Evolutionary conservation across 2,113 vertebrate species (phyloP).

Genomic region (Nothoprocta pentlandii): DNA sequence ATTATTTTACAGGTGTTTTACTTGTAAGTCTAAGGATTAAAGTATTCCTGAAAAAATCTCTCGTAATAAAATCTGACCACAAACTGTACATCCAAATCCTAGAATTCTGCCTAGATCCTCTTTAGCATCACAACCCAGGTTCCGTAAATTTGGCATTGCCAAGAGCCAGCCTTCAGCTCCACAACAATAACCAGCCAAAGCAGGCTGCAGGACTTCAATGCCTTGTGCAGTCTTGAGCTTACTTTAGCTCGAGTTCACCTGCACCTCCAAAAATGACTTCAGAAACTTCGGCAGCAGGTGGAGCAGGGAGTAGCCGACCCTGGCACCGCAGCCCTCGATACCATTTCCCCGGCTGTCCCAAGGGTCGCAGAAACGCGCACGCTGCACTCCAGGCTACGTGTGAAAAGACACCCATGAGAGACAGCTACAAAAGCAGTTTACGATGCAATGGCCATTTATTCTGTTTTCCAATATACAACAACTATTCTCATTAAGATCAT

Average conservation of each 20-base stretch:
- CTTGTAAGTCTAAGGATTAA: not conserved
- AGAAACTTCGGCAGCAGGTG: not conserved
- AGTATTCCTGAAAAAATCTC: not conserved
- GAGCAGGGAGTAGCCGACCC: not conserved
- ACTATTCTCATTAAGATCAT: not conserved
- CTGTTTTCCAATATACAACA: not conserved
- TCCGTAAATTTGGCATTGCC: not conserved
- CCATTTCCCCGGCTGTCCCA: not conserved
- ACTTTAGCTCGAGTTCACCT: not conserved
- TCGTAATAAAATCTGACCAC: not conserved
- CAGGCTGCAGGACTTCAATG: not conserved
- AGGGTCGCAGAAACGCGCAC: accelerated
- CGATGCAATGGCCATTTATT: not conserved
- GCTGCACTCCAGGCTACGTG: accelerated
- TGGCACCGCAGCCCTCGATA: accelerated
- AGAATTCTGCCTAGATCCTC: not conserved
- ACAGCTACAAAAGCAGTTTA: not conserved
- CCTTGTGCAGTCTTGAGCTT: not conserved
- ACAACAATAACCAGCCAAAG: not conserved
- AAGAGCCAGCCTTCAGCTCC: not conserved
- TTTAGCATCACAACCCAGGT: not conserved
- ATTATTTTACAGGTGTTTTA: not conserved
- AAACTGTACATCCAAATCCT: not conserved
- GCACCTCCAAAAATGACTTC: not conserved
- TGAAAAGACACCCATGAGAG: not conserved